phyloP scores from a whole-genome alignment of 2,888 invertebrate genomes.

The Stramonita haemastoma region DNA sequence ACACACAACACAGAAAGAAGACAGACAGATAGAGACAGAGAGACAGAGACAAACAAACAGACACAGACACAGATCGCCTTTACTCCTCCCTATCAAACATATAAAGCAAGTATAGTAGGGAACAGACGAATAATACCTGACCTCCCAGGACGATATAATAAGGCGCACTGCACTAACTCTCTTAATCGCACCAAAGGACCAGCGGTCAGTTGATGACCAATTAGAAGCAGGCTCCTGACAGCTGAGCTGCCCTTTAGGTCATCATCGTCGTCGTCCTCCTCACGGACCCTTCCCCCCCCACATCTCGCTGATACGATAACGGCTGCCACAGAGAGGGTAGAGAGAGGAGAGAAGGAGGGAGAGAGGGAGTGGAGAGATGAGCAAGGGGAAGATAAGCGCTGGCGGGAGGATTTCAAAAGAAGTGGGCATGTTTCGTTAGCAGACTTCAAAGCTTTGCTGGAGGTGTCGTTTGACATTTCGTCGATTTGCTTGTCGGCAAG shows the following conservation, averaged over 20 bases:
- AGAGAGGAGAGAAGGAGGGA: neutral
- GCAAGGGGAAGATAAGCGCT: neutral
- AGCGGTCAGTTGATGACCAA: conserved; percentile 5
- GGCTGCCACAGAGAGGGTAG: too few relatives aligned
- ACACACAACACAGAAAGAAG: too few relatives aligned
- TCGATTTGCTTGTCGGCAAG: neutral
- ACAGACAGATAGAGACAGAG: too few relatives aligned
- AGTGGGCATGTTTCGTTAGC: neutral
- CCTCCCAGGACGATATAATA: neutral
- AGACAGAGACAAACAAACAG: neutral
- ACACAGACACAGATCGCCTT: neutral
- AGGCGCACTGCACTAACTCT: neutral
- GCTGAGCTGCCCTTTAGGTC: neutral
- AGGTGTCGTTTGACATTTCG: neutral
- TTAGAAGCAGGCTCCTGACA: neutral
- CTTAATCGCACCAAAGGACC: neutral
- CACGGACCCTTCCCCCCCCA: too few relatives aligned
- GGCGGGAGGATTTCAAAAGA: neutral
- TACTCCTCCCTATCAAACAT: neutral
- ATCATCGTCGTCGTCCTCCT: neutral
- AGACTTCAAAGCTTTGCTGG: neutral
- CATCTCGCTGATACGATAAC: neutral
- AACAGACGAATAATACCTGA: neutral
- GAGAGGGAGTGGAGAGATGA: neutral
- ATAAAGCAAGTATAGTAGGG: neutral